These are phyloP conservation scores for Lepus oiostolus DNA, from an alignment of 2,797 vertebrate genomes.

Conservation along the genomic window DNA sequence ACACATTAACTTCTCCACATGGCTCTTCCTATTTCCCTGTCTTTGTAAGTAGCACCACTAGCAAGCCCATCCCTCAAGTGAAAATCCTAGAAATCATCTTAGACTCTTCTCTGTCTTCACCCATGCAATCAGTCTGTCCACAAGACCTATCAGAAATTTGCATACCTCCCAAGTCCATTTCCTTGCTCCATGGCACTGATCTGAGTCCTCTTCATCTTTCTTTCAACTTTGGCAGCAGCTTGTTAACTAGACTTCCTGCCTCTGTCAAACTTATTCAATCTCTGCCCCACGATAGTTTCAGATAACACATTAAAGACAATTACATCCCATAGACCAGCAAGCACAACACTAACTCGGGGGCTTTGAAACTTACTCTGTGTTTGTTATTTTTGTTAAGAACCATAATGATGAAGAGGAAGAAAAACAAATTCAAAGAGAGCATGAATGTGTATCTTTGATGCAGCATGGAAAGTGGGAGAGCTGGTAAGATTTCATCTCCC, in stretches of 20 bases:
- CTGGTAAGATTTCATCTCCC: background rate
- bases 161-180: background rate
- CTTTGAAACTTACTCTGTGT: background rate
- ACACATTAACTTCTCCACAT: fast-evolving
- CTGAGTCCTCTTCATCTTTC: background rate
- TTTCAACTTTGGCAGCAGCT: background rate
- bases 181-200: background rate
- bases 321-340: background rate
- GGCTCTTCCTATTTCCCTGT: background rate
- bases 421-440: background rate
- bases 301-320: background rate
- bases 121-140: background rate
- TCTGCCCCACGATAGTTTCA: background rate
- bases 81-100: background rate
- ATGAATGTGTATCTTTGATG: background rate
- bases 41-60: background rate
- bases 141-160: background rate
- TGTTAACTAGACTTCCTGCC: background rate
- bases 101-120: background rate
- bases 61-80: background rate
- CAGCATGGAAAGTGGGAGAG: background rate
- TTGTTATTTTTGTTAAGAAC: background rate
- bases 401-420: background rate
- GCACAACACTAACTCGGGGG: background rate
- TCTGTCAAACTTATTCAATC: background rate